Evolutionary conservation across 2,888 invertebrate species (phyloP).

Genomic region (Blera fallax): DNA sequence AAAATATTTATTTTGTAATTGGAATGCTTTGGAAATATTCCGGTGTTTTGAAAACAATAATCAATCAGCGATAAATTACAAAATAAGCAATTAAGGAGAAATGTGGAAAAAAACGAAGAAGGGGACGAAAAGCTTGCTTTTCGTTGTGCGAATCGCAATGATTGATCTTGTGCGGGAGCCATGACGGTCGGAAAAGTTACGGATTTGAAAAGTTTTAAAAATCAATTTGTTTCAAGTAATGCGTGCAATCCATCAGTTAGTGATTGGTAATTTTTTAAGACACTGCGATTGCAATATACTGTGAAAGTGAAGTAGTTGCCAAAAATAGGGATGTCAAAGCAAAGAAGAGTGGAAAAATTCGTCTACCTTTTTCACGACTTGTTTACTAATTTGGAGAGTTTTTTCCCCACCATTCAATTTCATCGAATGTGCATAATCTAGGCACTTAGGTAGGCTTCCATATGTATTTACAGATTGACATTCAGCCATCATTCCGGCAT

Average conservation of each 20-base stretch:
- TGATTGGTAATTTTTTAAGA: background rate
- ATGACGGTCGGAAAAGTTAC: background rate
- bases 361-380: no score
- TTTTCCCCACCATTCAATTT: no score
- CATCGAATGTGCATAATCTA: no score
- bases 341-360: no score
- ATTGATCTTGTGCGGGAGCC: constrained; percentile 19
- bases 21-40: background rate
- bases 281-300: background rate
- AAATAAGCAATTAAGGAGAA: constrained; percentile 24
- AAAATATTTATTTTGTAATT: constrained; percentile 30
- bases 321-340: background rate
- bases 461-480: no score
- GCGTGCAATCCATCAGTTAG: background rate
- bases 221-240: constrained; percentile 4
- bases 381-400: no score
- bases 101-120: background rate
- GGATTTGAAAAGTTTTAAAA: background rate
- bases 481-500: no score
- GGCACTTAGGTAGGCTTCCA: no score
- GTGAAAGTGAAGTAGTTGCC: background rate
- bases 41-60: constrained; percentile 31
- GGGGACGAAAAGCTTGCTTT: background rate
- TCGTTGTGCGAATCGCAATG: constrained; percentile 9
- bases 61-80: constrained; percentile 37